phyloP scores from a whole-genome alignment of 2,797 vertebrate genomes.

The Adrianichthys oophorus region DNA sequence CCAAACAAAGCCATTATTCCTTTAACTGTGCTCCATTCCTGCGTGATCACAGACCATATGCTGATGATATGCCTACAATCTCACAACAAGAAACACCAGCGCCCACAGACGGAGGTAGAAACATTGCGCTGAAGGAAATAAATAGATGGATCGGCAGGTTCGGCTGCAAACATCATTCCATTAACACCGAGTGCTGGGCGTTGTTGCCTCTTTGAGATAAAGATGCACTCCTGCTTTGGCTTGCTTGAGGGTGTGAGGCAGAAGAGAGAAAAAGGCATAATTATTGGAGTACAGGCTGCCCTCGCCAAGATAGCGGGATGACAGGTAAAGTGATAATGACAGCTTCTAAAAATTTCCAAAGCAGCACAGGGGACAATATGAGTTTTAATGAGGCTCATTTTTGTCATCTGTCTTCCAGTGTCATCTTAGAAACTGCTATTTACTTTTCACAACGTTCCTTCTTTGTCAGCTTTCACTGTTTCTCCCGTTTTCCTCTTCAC shows the following conservation, averaged over 20 bases:
- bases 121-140: slow-evolving; percentile 1
- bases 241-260: slow-evolving; percentile 30
- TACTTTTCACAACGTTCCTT: slow-evolving; percentile 20
- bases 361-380: slow-evolving; percentile 32
- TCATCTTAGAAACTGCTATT: slow-evolving; percentile 41
- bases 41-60: slow-evolving; percentile 59
- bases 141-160: slow-evolving; percentile 1
- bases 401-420: slow-evolving; percentile 30
- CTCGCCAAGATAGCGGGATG: slow-evolving; percentile 24
- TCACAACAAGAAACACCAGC: slow-evolving; percentile 23
- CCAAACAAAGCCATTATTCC: slow-evolving; percentile 44
- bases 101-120: slow-evolving; percentile 25
- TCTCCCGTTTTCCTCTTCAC: not conserved
- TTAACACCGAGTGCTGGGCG: slow-evolving; percentile 23
- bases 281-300: slow-evolving; percentile 28
- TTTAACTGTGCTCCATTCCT: slow-evolving; percentile 33
- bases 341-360: slow-evolving; percentile 28
- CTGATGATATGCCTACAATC: slow-evolving; percentile 49
- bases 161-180: slow-evolving; percentile 2
- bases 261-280: slow-evolving; percentile 35
- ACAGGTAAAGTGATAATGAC: slow-evolving; percentile 44
- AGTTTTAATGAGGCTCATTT: slow-evolving; percentile 43
- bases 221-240: slow-evolving; percentile 17
- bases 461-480: slow-evolving; percentile 17
- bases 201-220: slow-evolving; percentile 22